A percentile compares a stretch with the other conserved stretches of the same genome.
These are phyloP conservation scores for Dipodomys spectabilis DNA, from an alignment of 2,113 vertebrate genomes.

Conservation along the genomic window DNA sequence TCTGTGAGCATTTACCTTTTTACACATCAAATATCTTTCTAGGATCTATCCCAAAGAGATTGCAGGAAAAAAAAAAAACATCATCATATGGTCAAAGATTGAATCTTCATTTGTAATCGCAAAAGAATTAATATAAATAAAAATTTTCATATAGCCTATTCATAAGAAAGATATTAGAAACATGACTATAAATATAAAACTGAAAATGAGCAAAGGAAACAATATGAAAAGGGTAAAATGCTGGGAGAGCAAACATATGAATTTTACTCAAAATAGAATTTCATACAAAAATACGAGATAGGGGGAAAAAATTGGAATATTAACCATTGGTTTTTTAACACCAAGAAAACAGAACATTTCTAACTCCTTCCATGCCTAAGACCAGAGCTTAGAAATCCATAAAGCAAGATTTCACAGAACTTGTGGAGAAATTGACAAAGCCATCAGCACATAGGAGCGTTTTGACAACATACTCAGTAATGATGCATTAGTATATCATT, in stretches of 20 bases:
- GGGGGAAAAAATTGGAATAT: not conserved
- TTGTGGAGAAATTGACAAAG: not conserved
- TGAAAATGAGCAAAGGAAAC: not conserved
- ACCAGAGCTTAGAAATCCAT: not conserved
- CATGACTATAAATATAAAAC: not conserved
- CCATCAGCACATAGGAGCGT: not conserved
- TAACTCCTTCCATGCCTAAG: not conserved
- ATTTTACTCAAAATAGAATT: constrained; percentile 41
- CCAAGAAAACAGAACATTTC: not conserved
- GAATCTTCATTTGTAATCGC: not conserved
- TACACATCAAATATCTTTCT: not conserved
- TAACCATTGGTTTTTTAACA: not conserved
- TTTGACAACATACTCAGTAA: too few species aligned
- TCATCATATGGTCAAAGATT: not conserved
- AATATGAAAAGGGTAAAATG: constrained; percentile 13
- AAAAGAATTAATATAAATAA: not conserved
- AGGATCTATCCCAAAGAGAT: constrained; percentile 1
- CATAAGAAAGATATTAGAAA: not conserved
- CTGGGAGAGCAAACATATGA: not conserved
- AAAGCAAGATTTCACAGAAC: not conserved
- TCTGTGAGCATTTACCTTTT: not conserved
- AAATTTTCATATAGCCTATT: not conserved
- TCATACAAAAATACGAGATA: constrained; percentile 14
- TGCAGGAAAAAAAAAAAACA: not conserved
- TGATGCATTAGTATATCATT: not conserved